phyloP scores from a whole-genome alignment of 2,797 vertebrate genomes.

The Mus caroli region DNA sequence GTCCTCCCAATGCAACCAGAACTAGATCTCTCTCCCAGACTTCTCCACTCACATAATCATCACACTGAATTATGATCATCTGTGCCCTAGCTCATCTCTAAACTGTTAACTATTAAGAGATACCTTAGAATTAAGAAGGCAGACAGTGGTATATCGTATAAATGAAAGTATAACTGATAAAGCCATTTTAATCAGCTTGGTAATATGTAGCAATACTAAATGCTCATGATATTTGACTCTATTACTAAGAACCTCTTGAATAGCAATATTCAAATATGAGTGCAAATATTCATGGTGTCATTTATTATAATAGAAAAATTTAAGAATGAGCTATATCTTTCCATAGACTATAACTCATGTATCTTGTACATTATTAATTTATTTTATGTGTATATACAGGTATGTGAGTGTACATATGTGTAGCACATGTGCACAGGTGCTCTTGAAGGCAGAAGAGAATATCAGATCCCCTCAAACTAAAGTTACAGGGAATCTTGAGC shows the following conservation, averaged over 20 bases:
- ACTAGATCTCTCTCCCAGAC: background rate
- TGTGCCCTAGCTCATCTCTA: constrained; percentile 13
- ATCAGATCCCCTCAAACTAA: background rate
- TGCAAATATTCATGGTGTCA: background rate
- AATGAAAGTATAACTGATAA: constrained; percentile 8
- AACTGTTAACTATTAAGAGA: constrained; percentile 16
- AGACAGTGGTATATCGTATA: background rate
- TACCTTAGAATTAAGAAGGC: constrained; percentile 46
- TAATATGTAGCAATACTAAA: constrained; percentile 14
- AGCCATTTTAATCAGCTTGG: constrained; percentile 54
- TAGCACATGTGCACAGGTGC: too few relatives aligned
- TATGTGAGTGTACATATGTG: background rate
- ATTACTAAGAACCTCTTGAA: constrained; percentile 39
- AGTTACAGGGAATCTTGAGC: background rate
- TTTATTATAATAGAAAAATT: constrained; percentile 17
- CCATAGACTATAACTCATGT: constrained; percentile 17
- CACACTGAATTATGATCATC: constrained; percentile 25
- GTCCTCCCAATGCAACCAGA: background rate
- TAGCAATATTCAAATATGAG: constrained; percentile 35
- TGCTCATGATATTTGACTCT: background rate
- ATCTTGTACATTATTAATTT: background rate
- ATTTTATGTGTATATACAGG: background rate
- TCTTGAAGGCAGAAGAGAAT: background rate
- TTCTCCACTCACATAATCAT: constrained; percentile 20
- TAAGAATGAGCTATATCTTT: constrained; percentile 33